Evolutionary conservation across 2,797 vertebrate species (phyloP).

Genomic region (Nyctalus aviator): DNA sequence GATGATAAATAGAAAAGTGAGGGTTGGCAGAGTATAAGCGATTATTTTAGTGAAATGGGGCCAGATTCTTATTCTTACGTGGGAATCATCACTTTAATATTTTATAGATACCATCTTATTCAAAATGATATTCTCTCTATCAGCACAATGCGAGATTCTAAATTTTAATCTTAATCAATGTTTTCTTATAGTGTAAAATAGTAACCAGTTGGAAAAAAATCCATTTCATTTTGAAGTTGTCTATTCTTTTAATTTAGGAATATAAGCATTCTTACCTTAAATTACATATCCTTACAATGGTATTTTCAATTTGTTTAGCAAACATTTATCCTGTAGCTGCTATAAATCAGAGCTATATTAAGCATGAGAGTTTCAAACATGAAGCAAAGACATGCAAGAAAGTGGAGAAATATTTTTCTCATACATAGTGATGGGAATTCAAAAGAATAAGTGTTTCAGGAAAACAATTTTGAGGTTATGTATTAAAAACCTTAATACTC

Average conservation of each 20-base stretch:
- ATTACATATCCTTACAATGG: not conserved
- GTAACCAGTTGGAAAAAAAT: conserved; percentile 51
- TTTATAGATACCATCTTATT: conserved; percentile 47
- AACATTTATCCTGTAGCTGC: not conserved
- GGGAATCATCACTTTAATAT: conserved; percentile 3
- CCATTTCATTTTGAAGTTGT: conserved; percentile 65
- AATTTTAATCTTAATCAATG: conserved; percentile 29
- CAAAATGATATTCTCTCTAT: conserved; percentile 28
- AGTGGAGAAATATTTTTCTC: not conserved
- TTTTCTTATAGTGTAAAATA: conserved; percentile 17
- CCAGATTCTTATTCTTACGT: not conserved
- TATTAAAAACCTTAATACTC: conserved; percentile 40
- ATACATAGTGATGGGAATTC: not conserved
- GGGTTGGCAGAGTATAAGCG: not conserved
- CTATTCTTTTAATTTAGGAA: conserved; percentile 69
- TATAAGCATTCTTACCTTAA: conserved; percentile 37
- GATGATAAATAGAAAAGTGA: conserved; percentile 32
- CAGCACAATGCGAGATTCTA: conserved; percentile 18
- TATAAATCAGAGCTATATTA: conserved; percentile 14
- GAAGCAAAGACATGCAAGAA: conserved; percentile 47
- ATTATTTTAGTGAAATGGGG: conserved; percentile 45
- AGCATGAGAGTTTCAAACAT: not conserved
- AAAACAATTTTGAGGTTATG: not conserved
- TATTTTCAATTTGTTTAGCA: conserved; percentile 43
- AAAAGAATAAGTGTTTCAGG: conserved; percentile 3